phyloP scores from a whole-genome alignment of 2,113 vertebrate species.

The Kobus ellipsiprymnus region DNA sequence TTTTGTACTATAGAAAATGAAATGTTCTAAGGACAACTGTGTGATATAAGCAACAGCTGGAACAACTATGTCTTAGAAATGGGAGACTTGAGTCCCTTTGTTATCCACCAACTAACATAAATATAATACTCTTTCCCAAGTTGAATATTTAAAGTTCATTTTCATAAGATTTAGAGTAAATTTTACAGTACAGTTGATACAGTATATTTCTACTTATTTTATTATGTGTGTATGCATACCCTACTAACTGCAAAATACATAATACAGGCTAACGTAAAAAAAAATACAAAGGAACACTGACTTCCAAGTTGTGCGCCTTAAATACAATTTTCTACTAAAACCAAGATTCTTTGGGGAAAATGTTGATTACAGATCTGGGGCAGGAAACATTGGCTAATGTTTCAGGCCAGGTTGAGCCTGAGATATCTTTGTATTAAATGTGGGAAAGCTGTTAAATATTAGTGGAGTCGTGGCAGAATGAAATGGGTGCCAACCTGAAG shows the following conservation, averaged over 20 bases:
- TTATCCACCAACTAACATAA: constrained; percentile 22
- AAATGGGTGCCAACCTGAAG: neutral
- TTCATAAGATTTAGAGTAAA: neutral
- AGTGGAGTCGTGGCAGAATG: neutral
- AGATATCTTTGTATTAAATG: neutral
- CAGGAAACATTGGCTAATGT: neutral
- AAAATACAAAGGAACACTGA: neutral
- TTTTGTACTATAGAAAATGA: constrained; percentile 44
- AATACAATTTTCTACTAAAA: constrained; percentile 7
- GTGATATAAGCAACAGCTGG: constrained; percentile 45
- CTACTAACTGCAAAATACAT: neutral
- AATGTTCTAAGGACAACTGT: constrained; percentile 47
- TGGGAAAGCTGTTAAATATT: neutral
- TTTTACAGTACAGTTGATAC: neutral
- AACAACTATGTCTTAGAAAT: neutral
- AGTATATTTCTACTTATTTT: neutral
- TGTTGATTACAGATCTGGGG: neutral
- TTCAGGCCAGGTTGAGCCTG: neutral
- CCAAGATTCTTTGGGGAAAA: neutral
- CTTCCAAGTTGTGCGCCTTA: neutral
- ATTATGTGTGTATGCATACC: neutral
- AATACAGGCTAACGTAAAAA: neutral
- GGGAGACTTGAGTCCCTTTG: neutral
- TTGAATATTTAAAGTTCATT: neutral
- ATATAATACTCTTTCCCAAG: neutral